Base-by-base conservation (phyloP, 2,888 invertebrate genomes). In the Sabatieria punctata region DNA sequence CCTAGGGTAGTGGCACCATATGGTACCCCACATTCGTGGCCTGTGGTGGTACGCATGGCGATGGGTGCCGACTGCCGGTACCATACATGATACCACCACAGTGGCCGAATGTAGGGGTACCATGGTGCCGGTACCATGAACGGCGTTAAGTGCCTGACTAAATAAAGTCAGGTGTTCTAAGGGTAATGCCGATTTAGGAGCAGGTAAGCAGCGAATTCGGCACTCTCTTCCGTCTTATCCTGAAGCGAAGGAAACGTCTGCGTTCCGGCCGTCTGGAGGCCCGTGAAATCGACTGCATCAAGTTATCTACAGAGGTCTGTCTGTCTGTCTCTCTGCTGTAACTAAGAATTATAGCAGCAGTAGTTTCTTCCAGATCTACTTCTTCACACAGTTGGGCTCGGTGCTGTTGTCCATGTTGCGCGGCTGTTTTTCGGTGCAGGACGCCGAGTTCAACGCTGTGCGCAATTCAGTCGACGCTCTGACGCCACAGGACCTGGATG, bases 321-420 rank as follows among this genome's bases (percentile, higher is more conserved):
- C n/a, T n/a, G n/a, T n/a, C n/a, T n/a, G n/a, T n/a, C n/a, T n/a
- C n/a, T n/a, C n/a, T n/a, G n/a, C n/a, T n/a, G n/a, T n/a, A n/a
- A n/a, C n/a, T n/a, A n/a, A n/a, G n/a, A n/a, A n/a, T n/a, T n/a
- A n/a, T n/a, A n/a, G n/a, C n/a, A n/a, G n/a, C n/a, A n/a, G n/a
- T n/a, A n/a, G n/a, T n/a, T n/a, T n/a, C 6, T 38, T 38, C 6
- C n/a, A 38, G 38, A 38, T 38, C 19, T 38, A 38, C 38, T 38
- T 38, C n/a, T 38, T 38, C 38, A 13, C 11, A 6, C 19, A 21
- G 8, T 13, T 38, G 38, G 38, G 38, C n/a, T 13, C 19, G n/a
- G 19, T 6, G n/a, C 15, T 38, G 22, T 38, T 38, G 38, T 38
- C 38, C 8, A 8, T 38, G 38, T 38, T 38, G 38, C n/a, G 38